Percentiles rank a stretch among this genome's conserved stretches.
Evolutionary conservation across 2,797 vertebrate genomes (phyloP).

Genomic region (Menidia menidia): DNA sequence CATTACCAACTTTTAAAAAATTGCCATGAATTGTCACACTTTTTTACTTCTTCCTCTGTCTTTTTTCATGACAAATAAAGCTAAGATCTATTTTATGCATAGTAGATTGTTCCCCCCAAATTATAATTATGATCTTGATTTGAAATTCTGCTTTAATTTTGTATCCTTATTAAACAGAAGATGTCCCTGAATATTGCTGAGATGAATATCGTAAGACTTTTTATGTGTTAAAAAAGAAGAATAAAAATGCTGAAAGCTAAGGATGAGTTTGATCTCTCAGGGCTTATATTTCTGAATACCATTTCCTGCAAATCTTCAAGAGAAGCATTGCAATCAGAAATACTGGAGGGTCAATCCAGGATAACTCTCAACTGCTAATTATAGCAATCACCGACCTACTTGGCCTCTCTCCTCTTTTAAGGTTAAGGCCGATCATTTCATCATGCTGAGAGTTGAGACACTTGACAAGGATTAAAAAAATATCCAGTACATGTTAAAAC

Average conservation of each 20-base stretch:
- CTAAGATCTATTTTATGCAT: not conserved
- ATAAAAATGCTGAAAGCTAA: constrained; percentile 13
- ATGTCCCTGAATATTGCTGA: not conserved
- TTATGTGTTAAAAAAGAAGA: constrained; percentile 1
- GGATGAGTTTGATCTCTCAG: constrained; percentile 16
- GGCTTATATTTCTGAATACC: constrained; percentile 4
- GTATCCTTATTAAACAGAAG: not conserved
- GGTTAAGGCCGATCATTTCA: constrained; percentile 29
- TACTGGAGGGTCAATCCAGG: constrained; percentile 26
- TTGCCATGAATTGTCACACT: too few relatives aligned
- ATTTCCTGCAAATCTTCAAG: constrained; percentile 5
- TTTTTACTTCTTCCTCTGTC: not conserved
- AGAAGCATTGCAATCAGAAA: constrained; percentile 10
- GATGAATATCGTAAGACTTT: not conserved
- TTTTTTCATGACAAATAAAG: not conserved
- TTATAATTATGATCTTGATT: too few relatives aligned
- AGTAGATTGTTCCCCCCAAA: not conserved
- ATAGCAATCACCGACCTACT: constrained; percentile 38
- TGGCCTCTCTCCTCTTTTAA: constrained; percentile 23
- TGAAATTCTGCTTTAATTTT: not conserved
- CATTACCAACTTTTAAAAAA: too few relatives aligned
- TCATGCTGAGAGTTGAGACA: constrained; percentile 20
- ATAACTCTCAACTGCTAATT: constrained; percentile 51
- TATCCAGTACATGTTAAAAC: not conserved
- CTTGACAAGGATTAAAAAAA: not conserved